phyloP scores from a whole-genome alignment of 2,113 vertebrate genomes.

The Polypterus senegalus region DNA sequence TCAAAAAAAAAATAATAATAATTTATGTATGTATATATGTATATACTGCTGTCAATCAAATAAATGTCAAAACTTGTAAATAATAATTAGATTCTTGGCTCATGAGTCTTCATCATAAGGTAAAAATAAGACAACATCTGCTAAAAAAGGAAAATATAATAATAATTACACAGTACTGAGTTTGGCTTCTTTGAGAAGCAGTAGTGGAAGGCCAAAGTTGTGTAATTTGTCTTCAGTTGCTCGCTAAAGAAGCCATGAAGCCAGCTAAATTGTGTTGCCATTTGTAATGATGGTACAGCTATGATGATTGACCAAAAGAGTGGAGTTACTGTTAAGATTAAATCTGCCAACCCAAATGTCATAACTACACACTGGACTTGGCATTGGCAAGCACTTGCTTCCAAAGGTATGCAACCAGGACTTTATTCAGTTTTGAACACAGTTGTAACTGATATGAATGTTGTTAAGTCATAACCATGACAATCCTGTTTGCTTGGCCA shows the following conservation, averaged over 20 bases:
- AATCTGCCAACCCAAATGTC: constrained; percentile 11
- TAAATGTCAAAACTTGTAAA: no score
- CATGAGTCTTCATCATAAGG: no score
- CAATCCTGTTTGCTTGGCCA: constrained; percentile 14
- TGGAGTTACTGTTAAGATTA: constrained; percentile 13
- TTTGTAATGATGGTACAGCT: constrained; percentile 11
- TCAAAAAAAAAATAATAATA: no score
- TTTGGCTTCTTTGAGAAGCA: no score
- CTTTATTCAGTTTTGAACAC: constrained; percentile 17
- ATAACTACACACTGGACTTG: constrained; percentile 8
- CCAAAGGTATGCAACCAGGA: constrained; percentile 14
- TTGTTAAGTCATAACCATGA: constrained; percentile 12
- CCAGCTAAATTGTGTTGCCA: constrained; percentile 6
- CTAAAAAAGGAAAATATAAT: no score
- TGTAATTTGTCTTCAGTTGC: no score
- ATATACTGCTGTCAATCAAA: no score
- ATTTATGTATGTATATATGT: no score
- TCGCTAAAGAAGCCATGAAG: not conserved
- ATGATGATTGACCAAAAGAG: constrained; percentile 9
- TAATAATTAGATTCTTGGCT: no score
- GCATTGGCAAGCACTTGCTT: constrained; percentile 16
- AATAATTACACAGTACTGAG: no score
- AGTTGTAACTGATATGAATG: constrained; percentile 14
- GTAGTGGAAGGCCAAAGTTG: no score
- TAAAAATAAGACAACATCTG: no score